Percentiles rank a stretch among this genome's conserved stretches.
phyloP scores from a whole-genome alignment of 1,140 invertebrate genomes.

The Carposina sasakii region DNA sequence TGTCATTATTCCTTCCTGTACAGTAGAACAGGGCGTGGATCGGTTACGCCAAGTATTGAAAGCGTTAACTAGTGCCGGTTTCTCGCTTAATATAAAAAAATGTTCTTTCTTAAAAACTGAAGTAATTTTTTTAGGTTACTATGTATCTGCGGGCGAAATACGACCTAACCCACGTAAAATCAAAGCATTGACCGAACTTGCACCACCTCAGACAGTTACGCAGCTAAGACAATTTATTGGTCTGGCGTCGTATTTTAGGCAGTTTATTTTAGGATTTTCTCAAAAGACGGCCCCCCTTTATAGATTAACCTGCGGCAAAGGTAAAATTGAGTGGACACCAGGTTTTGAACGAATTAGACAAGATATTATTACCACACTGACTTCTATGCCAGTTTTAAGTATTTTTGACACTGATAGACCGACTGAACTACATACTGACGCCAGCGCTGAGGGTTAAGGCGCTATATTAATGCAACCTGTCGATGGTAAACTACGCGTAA shows the following conservation, averaged over 20 bases:
- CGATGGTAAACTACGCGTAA: constrained; percentile 22
- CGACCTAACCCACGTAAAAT: constrained; percentile 21
- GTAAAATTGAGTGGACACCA: not conserved
- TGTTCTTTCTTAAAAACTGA: constrained; percentile 27
- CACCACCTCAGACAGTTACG: constrained; percentile 25
- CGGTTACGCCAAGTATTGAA: too few species aligned
- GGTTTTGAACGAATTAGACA: not conserved
- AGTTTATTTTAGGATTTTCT: constrained; percentile 13
- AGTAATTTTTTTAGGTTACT: constrained; percentile 28
- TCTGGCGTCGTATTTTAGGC: constrained; percentile 21
- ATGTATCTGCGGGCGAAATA: constrained; percentile 17
- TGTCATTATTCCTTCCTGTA: too few species aligned
- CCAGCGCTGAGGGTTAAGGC: constrained; percentile 17
- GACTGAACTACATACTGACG: constrained; percentile 26
- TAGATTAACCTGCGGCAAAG: not conserved
- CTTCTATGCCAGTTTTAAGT: constrained; percentile 16
- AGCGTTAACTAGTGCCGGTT: too few species aligned
- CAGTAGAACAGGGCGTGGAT: too few species aligned
- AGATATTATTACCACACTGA: constrained; percentile 3
- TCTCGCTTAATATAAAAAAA: too few species aligned
- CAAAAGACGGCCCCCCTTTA: constrained; percentile 7
- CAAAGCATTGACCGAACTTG: constrained; percentile 17
- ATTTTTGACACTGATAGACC: constrained; percentile 37
- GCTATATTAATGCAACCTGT: constrained; percentile 17
- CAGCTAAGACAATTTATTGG: constrained; percentile 31